Conservation (phyloP, 2,888 invertebrate species). For the Notodonta dromedarius region DNA sequence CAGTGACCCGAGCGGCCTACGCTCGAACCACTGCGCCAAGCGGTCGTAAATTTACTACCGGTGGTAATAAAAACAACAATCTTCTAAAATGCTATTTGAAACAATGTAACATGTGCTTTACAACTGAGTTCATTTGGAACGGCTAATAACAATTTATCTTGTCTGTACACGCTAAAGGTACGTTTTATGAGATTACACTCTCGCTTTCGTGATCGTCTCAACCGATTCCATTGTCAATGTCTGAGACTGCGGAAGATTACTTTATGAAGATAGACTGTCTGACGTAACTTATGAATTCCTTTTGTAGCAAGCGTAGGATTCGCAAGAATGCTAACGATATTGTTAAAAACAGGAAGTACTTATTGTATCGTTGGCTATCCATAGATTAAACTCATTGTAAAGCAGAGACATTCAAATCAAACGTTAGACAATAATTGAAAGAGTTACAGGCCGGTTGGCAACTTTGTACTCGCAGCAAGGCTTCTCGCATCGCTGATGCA, state of each 20-base stretch:
- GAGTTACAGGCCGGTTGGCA: neutral
- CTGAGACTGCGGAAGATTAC: neutral
- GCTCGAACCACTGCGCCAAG: no score
- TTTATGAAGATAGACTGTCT: neutral
- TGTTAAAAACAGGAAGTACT: neutral
- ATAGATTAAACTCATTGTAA: no score
- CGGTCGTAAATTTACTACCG: no score
- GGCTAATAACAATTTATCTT: neutral
- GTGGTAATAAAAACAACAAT: neutral
- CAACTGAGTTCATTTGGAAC: neutral
- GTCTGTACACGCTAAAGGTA: neutral
- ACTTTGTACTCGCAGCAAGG: neutral
- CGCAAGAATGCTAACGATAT: neutral
- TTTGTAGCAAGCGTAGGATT: constrained; percentile 1
- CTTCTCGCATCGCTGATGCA: no score
- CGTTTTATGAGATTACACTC: neutral
- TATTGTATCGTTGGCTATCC: no score
- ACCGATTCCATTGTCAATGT: neutral
- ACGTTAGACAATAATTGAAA: no score
- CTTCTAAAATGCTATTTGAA: neutral
- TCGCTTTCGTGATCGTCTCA: constrained; percentile 1
- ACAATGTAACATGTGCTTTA: neutral
- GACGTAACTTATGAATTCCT: neutral
- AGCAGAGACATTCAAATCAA: no score
- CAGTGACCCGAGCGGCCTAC: no score